Percentiles rank a stretch among this genome's conserved stretches.
Evolutionary conservation across 92 coral and sea anemone species (phyloP).

Genomic region (Epizoanthus illoricatus): DNA sequence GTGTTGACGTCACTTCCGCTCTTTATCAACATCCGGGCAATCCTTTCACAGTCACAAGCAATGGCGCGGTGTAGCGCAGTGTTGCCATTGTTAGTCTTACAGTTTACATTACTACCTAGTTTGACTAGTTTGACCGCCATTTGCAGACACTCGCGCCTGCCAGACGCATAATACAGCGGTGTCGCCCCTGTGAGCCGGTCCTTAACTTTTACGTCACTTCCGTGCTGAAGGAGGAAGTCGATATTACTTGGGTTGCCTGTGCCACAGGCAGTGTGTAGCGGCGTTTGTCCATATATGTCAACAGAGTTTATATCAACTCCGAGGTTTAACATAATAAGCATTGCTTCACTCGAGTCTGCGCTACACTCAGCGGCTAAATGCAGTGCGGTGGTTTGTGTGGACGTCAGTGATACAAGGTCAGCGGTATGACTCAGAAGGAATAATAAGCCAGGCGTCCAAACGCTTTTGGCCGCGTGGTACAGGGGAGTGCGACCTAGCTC

Average conservation of each 20-base stretch:
- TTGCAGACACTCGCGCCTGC: slow-evolving; percentile 23
- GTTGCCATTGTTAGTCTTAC: slow-evolving; percentile 3
- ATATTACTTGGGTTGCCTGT: not conserved
- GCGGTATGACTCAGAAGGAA: not conserved
- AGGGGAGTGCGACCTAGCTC: not conserved
- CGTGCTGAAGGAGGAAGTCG: not conserved
- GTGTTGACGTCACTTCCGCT: slow-evolving; percentile 15
- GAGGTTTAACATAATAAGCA: not conserved
- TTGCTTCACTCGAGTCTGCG: slow-evolving; percentile 1
- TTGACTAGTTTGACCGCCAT: not conserved
- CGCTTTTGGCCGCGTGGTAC: slow-evolving; percentile 3
- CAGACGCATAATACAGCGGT: slow-evolving; percentile 8
- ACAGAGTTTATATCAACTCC: not conserved
- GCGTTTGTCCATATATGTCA: not conserved
- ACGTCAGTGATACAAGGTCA: not conserved
- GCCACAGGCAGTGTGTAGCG: slow-evolving; percentile 3
- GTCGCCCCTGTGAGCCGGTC: not conserved
- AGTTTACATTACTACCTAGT: not conserved
- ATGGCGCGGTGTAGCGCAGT: slow-evolving; percentile 23
- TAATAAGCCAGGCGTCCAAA: not conserved
- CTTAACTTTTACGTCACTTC: not conserved
- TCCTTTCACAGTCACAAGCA: slow-evolving; percentile 7
- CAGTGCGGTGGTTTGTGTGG: not conserved
- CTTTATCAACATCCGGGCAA: not conserved
- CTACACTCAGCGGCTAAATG: slow-evolving; percentile 16